Percentiles rank a stretch among this genome's conserved stretches.
These are phyloP conservation scores for Drepana arcuata DNA, from an alignment of 1,140 invertebrate genomes.

Conservation along the genomic window DNA sequence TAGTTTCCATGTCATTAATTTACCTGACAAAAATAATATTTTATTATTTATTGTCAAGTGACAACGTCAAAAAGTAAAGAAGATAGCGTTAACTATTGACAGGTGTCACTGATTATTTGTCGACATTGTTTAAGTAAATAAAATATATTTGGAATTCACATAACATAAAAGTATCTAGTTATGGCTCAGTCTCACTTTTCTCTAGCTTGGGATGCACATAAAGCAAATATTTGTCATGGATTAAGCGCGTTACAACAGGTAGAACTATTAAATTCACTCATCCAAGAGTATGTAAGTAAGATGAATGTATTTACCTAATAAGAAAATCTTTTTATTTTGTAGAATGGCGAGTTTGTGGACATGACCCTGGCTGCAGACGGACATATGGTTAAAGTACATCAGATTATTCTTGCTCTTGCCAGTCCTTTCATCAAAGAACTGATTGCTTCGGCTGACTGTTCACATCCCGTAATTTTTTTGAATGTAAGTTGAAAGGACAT, in stretches of 20 bases:
- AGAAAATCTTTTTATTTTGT: background rate
- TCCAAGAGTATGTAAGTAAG: background rate
- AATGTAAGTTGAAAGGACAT: conserved; percentile 40
- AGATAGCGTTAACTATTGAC: too few relatives aligned
- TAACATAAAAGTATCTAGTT: background rate
- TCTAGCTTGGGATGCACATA: conserved; percentile 16
- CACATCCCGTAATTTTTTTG: conserved; percentile 84
- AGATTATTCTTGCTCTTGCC: conserved; percentile 79
- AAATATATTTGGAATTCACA: too few relatives aligned
- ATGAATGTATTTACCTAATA: background rate
- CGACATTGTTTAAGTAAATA: too few relatives aligned
- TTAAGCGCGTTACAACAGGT: conserved; percentile 21
- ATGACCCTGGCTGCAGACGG: conserved; percentile 82
- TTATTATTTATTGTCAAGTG: too few relatives aligned
- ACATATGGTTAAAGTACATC: conserved; percentile 80
- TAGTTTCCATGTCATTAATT: too few relatives aligned
- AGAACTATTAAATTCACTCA: background rate
- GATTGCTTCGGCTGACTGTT: conserved; percentile 82
- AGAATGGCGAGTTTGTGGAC: conserved; percentile 76
- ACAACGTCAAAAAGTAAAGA: too few relatives aligned
- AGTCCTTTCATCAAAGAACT: conserved; percentile 83
- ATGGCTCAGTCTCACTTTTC: conserved; percentile 12
- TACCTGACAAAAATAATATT: too few relatives aligned
- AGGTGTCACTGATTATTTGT: too few relatives aligned
- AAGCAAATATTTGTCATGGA: conserved; percentile 18